Evolutionary conservation across 1,140 invertebrate species (phyloP).

Genomic region (Aricia agestis): DNA sequence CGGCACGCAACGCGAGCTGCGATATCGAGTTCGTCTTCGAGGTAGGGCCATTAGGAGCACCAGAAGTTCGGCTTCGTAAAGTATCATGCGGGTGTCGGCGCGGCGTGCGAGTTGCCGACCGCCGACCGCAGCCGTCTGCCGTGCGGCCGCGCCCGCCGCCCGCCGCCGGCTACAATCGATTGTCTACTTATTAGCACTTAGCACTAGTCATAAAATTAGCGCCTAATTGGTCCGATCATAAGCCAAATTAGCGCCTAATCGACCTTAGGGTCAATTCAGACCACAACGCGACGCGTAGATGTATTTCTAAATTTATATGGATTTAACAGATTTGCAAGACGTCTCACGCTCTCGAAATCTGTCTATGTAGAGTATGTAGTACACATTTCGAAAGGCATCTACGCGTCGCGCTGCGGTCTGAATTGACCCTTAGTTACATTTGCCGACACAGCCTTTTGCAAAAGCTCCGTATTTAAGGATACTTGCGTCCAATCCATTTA

Average conservation of each 20-base stretch:
- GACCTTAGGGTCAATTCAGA: no score
- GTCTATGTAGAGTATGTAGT: no score
- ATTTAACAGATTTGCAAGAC: no score
- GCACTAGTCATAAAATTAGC: neutral
- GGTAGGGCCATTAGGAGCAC: neutral
- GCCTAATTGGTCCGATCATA: neutral
- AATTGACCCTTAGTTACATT: neutral
- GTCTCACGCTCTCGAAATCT: no score
- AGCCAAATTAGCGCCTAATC: no score
- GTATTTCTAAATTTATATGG: no score
- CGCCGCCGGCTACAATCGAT: neutral
- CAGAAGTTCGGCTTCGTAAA: neutral
- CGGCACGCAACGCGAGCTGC: neutral
- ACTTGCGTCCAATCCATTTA: no score
- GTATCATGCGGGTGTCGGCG: neutral
- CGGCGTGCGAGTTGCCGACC: neutral
- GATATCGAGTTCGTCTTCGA: neutral
- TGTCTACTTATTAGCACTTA: slow-evolving; percentile 1
- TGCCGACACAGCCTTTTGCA: neutral
- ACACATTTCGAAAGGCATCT: no score
- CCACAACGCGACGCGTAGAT: no score
- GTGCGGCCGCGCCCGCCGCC: neutral
- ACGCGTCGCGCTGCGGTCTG: no score
- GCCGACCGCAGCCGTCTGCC: neutral
- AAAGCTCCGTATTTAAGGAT: no score